Evolutionary conservation across 2,797 vertebrate genomes (phyloP).

Genomic region (Mycteria americana): DNA sequence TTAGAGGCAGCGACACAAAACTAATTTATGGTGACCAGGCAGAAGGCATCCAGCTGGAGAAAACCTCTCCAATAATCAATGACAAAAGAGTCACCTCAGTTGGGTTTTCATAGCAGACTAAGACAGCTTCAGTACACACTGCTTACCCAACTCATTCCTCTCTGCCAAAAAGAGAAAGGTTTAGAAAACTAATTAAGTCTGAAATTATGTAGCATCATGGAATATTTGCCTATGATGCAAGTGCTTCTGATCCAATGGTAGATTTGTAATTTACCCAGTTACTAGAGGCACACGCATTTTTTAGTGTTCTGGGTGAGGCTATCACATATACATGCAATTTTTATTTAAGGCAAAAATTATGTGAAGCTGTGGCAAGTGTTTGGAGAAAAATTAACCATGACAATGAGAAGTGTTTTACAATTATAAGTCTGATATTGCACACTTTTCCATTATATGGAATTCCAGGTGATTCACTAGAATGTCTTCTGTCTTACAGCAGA

Average conservation of each 20-base stretch:
- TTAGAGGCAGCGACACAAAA: slow-evolving; percentile 47
- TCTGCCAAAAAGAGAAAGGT: background rate
- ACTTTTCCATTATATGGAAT: background rate
- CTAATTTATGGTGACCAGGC: slow-evolving; percentile 34
- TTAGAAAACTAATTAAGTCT: background rate
- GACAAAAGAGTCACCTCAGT: slow-evolving; percentile 64
- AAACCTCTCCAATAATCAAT: slow-evolving; percentile 50
- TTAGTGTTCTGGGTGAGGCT: background rate
- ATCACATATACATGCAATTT: background rate
- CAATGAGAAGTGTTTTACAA: background rate
- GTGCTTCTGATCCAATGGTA: slow-evolving; percentile 14
- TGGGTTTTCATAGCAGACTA: background rate
- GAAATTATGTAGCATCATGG: background rate
- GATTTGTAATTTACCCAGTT: slow-evolving; percentile 10
- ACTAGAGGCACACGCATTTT: slow-evolving; percentile 13
- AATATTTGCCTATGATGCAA: background rate
- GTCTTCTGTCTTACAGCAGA: background rate
- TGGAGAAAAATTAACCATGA: background rate
- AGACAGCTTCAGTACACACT: background rate
- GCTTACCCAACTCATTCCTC: background rate
- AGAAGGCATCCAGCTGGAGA: slow-evolving; percentile 44
- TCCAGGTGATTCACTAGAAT: background rate
- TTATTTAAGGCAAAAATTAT: background rate
- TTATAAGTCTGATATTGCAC: background rate
- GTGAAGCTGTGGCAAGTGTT: background rate